Evolutionary conservation across 2,797 vertebrate species (phyloP).

Genomic region (Gambusia yucatana): DNA sequence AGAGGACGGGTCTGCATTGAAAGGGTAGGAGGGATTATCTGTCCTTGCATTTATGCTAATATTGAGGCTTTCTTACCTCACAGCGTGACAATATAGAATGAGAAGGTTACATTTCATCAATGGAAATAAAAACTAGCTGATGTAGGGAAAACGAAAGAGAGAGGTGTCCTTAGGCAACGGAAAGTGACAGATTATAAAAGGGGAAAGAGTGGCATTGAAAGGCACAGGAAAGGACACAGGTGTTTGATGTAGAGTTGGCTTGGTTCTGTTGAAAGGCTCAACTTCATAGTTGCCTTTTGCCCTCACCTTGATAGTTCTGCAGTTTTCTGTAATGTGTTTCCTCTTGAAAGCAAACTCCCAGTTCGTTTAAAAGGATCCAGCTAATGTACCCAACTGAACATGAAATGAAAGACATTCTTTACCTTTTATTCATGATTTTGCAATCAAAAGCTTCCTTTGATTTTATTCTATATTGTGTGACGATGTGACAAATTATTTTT

Average conservation of each 20-base stretch:
- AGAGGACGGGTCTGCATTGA: constrained; percentile 31
- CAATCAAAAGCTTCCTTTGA: neutral
- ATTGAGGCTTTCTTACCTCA: constrained; percentile 31
- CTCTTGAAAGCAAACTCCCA: constrained; percentile 59
- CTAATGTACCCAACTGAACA: constrained; percentile 24
- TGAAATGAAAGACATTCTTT: neutral
- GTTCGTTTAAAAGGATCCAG: constrained; percentile 54
- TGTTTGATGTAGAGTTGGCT: constrained; percentile 50
- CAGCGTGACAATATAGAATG: constrained; percentile 14
- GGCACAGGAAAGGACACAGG: constrained; percentile 37
- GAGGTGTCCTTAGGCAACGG: constrained; percentile 22
- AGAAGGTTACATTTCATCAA: constrained; percentile 36
- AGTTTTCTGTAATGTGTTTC: constrained; percentile 44
- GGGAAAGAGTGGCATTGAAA: constrained; percentile 35
- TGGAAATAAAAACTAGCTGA: constrained; percentile 23
- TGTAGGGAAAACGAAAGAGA: constrained; percentile 35
- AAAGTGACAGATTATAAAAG: constrained; percentile 12
- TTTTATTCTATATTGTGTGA: neutral
- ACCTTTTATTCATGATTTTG: neutral
- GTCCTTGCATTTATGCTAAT: constrained; percentile 68
- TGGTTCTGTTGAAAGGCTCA: constrained; percentile 21
- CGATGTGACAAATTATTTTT: too few species aligned
- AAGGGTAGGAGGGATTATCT: constrained; percentile 50
- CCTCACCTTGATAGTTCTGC: constrained; percentile 53
- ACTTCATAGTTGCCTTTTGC: constrained; percentile 30